phyloP scores from a whole-genome alignment of 2,888 invertebrate species.

The Capitulum mitella region DNA sequence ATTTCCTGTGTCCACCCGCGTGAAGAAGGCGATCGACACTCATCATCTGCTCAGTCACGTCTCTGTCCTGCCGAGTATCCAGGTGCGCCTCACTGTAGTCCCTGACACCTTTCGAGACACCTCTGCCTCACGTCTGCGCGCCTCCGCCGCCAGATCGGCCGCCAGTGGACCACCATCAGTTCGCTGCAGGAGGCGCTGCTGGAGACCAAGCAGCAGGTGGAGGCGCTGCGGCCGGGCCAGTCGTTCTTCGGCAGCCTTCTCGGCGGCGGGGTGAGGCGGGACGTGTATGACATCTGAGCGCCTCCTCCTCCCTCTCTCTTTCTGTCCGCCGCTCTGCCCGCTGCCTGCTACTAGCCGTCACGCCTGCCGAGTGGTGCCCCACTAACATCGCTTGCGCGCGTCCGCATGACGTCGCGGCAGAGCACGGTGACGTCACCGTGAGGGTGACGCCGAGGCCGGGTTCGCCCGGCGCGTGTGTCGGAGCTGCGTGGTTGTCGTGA shows the following conservation, averaged over 20 bases:
- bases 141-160: neutral
- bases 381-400: neutral
- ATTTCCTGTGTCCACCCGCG: no score
- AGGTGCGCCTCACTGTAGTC: no score
- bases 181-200: conserved; percentile 20
- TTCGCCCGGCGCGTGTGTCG: no score
- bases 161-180: conserved; percentile 18
- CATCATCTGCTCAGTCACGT: no score
- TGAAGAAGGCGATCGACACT: no score
- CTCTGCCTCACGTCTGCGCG: no score
- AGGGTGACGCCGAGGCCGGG: no score
- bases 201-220: neutral
- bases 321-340: neutral
- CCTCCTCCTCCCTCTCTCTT: neutral
- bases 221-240: neutral
- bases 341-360: neutral
- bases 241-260: neutral
- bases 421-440: no score
- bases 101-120: no score
- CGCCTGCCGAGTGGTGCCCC: neutral
- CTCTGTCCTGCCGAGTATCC: no score
- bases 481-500: no score
- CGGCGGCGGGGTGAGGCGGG: conserved; percentile 5
- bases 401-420: no score
- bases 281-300: neutral